These are phyloP conservation scores for Tachyglossus aculeatus DNA, from an alignment of 2,797 vertebrate species.

Conservation along the genomic window DNA sequence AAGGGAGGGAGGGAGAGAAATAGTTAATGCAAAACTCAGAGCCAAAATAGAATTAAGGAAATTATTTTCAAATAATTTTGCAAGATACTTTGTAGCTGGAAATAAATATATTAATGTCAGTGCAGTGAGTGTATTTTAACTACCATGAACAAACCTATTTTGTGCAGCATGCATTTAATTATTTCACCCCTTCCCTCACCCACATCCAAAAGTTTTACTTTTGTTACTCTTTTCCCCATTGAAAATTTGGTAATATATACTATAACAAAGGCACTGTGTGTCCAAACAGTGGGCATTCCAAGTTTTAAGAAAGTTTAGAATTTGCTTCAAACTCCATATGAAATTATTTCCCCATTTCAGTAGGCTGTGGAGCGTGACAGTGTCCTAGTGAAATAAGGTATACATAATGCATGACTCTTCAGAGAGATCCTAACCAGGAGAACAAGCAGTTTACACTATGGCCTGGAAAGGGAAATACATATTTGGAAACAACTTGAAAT, in stretches of 20 bases:
- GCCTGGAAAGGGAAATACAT: slow-evolving; percentile 52
- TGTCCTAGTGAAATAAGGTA: slow-evolving; percentile 15
- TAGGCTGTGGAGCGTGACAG: slow-evolving; percentile 41
- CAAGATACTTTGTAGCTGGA: slow-evolving; percentile 21
- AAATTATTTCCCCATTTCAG: slow-evolving; percentile 52
- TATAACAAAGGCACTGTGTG: too few relatives aligned
- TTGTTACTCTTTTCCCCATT: not conserved
- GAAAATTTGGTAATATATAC: slow-evolving; percentile 29
- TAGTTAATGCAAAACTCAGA: too few relatives aligned
- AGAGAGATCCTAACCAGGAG: slow-evolving; percentile 47
- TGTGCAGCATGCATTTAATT: not conserved
- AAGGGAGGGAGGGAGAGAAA: too few relatives aligned
- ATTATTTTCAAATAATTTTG: slow-evolving; percentile 22
- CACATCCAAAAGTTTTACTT: not conserved
- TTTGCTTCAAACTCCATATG: slow-evolving; percentile 26
- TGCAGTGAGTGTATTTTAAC: not conserved
- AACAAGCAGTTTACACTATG: slow-evolving; percentile 47
- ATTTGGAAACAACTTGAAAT: slow-evolving; percentile 41
- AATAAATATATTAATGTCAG: not conserved
- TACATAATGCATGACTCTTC: slow-evolving; percentile 57
- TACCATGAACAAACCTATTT: not conserved
- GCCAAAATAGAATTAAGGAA: too few relatives aligned
- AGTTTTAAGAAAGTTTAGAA: too few relatives aligned
- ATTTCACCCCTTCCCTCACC: too few relatives aligned
- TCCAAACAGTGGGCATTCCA: too few relatives aligned